Evolutionary conservation across 2,888 invertebrate genomes (phyloP).

Genomic region (Perdita meconis): DNA sequence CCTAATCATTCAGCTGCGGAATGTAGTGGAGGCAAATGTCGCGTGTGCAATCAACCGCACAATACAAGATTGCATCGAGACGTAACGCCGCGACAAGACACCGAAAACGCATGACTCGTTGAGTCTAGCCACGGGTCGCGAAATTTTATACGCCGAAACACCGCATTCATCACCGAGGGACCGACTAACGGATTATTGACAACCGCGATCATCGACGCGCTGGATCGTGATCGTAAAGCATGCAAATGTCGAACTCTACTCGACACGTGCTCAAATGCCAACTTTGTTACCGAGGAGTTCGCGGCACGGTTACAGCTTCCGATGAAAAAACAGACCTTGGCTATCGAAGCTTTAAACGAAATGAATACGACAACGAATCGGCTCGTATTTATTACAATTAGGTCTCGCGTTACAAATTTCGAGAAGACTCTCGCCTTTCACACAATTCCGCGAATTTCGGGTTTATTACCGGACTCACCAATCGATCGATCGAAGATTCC

Average conservation of each 20-base stretch:
- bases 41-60: neutral
- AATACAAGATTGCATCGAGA: constrained; percentile 1
- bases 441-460: too few relatives aligned
- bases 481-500: too few relatives aligned
- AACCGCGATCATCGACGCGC: neutral
- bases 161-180: neutral
- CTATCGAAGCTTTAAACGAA: too few relatives aligned
- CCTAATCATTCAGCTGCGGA: neutral
- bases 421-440: too few relatives aligned
- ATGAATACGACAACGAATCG: too few relatives aligned
- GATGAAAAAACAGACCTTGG: too few relatives aligned
- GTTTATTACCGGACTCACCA: too few relatives aligned
- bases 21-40: neutral
- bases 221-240: neutral
- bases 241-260: neutral
- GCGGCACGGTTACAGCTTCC: neutral
- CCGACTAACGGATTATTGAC: neutral
- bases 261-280: neutral
- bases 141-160: neutral
- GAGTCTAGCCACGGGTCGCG: accelerated
- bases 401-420: too few relatives aligned
- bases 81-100: too few relatives aligned
- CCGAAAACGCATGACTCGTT: too few relatives aligned
- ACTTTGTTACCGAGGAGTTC: neutral
- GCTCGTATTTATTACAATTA: too few relatives aligned